A percentile compares a stretch with the other conserved stretches of the same genome.
phyloP scores from a whole-genome alignment of 2,113 vertebrate species.

The Alethe diademata region DNA sequence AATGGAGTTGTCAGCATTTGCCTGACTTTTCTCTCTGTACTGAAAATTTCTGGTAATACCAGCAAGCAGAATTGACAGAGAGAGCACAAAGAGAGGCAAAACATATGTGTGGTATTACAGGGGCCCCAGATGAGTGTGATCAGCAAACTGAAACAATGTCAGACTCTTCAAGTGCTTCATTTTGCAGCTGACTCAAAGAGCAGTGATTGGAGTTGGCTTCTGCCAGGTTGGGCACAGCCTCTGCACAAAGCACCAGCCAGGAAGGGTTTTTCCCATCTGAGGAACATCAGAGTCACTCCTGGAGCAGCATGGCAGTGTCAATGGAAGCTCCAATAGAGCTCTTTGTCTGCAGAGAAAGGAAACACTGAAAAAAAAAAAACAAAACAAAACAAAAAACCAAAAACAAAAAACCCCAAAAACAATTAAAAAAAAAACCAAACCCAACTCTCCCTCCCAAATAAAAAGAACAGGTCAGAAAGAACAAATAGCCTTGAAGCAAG shows the following conservation, averaged over 20 bases:
- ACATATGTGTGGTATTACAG: conserved; percentile 14
- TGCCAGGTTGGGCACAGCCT: neutral
- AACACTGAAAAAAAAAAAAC: neutral
- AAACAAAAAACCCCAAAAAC: neutral
- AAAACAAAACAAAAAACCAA: no score
- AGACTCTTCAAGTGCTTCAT: neutral
- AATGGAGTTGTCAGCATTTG: neutral
- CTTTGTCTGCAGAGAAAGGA: neutral
- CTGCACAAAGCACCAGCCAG: neutral
- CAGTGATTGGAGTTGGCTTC: neutral
- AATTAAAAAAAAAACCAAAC: neutral
- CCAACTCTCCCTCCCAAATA: no score
- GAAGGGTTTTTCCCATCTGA: neutral
- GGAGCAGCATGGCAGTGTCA: neutral
- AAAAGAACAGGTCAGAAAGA: neutral
- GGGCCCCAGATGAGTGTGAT: neutral
- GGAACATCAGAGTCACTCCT: neutral
- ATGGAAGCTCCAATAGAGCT: neutral
- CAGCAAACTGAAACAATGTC: conserved; percentile 23
- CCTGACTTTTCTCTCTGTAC: neutral
- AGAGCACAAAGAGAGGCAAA: conserved; percentile 1
- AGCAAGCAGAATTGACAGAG: neutral
- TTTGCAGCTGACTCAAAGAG: neutral
- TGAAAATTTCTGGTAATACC: neutral
- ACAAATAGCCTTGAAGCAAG: neutral